These are phyloP conservation scores for Drosophila putrida DNA, from an alignment of 2,888 invertebrate genomes.

Conservation along the genomic window DNA sequence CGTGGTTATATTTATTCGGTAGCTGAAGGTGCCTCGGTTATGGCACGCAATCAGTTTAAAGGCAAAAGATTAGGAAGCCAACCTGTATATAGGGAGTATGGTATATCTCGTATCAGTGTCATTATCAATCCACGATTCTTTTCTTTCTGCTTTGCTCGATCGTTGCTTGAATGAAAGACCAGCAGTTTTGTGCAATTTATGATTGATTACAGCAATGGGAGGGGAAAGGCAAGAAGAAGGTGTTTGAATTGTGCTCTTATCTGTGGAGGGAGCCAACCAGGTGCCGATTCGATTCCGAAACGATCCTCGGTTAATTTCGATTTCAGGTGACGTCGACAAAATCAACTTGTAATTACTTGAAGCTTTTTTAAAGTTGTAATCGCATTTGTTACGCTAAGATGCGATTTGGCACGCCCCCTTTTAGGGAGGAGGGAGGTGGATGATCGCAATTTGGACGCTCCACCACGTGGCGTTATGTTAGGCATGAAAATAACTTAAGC, in stretches of 20 bases:
- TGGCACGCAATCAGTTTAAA: slow-evolving; percentile 47
- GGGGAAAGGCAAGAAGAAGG: background rate
- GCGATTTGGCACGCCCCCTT: slow-evolving; percentile 4
- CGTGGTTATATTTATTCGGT: slow-evolving; percentile 18
- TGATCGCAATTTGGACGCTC: background rate
- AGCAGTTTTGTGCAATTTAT: slow-evolving; percentile 50
- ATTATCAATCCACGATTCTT: slow-evolving; percentile 54
- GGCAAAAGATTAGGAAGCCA: slow-evolving; percentile 37
- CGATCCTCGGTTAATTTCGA: slow-evolving; percentile 7
- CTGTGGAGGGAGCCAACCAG: background rate
- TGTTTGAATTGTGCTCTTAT: background rate
- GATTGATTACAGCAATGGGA: slow-evolving; percentile 36
- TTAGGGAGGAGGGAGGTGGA: background rate
- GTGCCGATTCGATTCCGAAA: slow-evolving; percentile 1
- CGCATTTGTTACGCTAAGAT: slow-evolving; percentile 20
- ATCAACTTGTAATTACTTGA: background rate
- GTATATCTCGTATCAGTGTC: slow-evolving; percentile 48
- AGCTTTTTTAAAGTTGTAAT: background rate
- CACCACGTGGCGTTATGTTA: slow-evolving; percentile 74
- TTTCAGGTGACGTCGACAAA: slow-evolving; percentile 63
- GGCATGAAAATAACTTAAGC: slow-evolving; percentile 86
- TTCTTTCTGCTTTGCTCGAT: slow-evolving; percentile 14
- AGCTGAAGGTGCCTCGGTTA: slow-evolving; percentile 10
- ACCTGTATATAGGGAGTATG: slow-evolving; percentile 28
- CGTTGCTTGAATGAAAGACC: slow-evolving; percentile 20